A percentile compares a stretch with the other conserved stretches of the same genome.
Conservation (phyloP, 2,797 vertebrate genomes). For the Geotrypetes seraphini region DNA sequence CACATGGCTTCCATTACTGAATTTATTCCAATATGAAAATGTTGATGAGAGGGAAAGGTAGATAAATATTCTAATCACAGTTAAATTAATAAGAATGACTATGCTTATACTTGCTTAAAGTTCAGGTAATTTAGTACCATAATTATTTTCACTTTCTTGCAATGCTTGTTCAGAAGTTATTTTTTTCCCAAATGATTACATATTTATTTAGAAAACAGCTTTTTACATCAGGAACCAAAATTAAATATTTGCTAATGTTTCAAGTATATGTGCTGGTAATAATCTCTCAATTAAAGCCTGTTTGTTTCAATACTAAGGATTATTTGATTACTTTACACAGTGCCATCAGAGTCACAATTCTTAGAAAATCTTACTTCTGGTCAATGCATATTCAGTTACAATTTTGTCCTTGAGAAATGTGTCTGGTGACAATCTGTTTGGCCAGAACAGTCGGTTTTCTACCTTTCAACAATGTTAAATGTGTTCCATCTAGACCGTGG, state of each 20-base stretch:
- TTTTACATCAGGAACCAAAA: conserved; percentile 18
- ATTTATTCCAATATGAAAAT: background rate
- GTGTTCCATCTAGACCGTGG: conserved; percentile 20
- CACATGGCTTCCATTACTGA: too few relatives aligned
- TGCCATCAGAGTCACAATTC: conserved; percentile 17
- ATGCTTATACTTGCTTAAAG: conserved; percentile 15
- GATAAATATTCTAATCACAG: conserved; percentile 15
- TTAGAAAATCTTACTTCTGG: conserved; percentile 14
- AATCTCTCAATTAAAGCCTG: conserved; percentile 23
- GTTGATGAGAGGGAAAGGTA: background rate
- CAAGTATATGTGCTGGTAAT: conserved; percentile 12
- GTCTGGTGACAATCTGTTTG: conserved; percentile 14
- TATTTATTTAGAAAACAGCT: conserved; percentile 23
- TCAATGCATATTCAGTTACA: conserved; percentile 23
- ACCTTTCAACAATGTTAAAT: conserved; percentile 18
- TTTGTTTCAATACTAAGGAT: conserved; percentile 31
- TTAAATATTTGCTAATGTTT: background rate
- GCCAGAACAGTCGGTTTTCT: conserved; percentile 18
- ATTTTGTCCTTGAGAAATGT: conserved; percentile 25
- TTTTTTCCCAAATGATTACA: conserved; percentile 16
- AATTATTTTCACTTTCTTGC: conserved; percentile 25
- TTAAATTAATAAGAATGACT: conserved; percentile 6
- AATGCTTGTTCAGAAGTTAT: conserved; percentile 21
- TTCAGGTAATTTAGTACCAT: conserved; percentile 17
- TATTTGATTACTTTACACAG: conserved; percentile 33